phyloP scores from a whole-genome alignment of 2,113 vertebrate species.

The Heloderma charlesbogerti region DNA sequence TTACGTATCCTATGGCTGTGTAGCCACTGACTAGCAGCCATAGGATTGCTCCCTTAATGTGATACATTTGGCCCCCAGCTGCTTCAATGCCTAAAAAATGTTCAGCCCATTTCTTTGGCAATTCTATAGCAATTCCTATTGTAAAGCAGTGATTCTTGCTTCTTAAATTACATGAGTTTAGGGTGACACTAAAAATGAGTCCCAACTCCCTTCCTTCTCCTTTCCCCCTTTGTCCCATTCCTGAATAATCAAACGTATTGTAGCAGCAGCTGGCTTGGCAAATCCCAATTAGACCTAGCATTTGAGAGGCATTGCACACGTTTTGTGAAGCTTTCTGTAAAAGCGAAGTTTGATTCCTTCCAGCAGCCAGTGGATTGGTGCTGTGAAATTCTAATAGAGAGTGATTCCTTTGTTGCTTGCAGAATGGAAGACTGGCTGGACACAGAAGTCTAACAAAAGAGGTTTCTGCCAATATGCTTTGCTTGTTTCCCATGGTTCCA shows the following conservation, averaged over 20 bases:
- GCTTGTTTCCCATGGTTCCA: slow-evolving; percentile 30
- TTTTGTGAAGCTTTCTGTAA: slow-evolving; percentile 6
- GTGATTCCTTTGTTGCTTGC: slow-evolving; percentile 49
- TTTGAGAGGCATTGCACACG: neutral
- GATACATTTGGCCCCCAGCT: neutral
- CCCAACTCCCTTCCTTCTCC: neutral
- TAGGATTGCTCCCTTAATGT: no score
- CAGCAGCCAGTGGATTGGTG: slow-evolving; percentile 28
- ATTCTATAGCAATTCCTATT: neutral
- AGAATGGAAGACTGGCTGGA: slow-evolving; percentile 55
- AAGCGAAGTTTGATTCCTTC: slow-evolving; percentile 12
- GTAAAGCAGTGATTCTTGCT: neutral
- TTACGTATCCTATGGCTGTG: no score
- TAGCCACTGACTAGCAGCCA: no score
- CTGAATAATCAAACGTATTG: slow-evolving; percentile 30
- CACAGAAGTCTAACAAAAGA: slow-evolving; percentile 20
- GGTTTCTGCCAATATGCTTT: slow-evolving; percentile 15
- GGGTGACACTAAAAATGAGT: neutral
- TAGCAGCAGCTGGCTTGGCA: slow-evolving; percentile 21
- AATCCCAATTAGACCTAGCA: slow-evolving; percentile 36
- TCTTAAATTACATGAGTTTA: neutral
- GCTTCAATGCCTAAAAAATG: neutral
- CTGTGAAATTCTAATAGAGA: slow-evolving; percentile 30
- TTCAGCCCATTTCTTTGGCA: neutral
- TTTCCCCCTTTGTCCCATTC: slow-evolving; percentile 26